Conservation (phyloP, 2,797 vertebrate species). For the Lophotriccus pileatus region DNA sequence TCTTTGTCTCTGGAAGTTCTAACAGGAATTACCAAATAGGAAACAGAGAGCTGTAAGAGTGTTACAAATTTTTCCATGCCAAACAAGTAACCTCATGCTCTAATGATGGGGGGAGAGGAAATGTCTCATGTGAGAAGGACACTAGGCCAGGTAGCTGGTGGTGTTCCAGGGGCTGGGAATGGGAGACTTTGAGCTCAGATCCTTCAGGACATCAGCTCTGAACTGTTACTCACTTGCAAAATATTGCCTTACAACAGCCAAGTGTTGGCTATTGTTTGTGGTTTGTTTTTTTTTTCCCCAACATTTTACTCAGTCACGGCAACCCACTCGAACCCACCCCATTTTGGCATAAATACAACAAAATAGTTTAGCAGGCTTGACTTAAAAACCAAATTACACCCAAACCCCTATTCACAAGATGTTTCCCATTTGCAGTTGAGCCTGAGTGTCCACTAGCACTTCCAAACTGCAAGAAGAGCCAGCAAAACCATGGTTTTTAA, state of each 20-base stretch:
- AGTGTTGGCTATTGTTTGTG: background rate
- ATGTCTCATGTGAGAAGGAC: background rate
- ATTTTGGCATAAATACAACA: background rate
- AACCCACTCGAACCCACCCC: background rate
- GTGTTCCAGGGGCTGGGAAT: fast-evolving
- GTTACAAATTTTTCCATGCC: too few species aligned
- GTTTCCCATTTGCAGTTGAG: background rate
- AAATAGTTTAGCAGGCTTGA: background rate
- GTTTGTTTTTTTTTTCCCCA: background rate
- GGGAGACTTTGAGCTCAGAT: background rate
- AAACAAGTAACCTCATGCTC: background rate
- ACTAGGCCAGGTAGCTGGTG: background rate
- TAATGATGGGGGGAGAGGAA: background rate
- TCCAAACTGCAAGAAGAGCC: background rate
- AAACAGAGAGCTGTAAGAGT: background rate
- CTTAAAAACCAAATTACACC: background rate
- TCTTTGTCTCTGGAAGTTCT: background rate
- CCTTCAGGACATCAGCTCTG: background rate
- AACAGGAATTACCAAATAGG: background rate
- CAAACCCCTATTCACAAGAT: background rate
- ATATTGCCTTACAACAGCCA: background rate
- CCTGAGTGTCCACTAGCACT: background rate
- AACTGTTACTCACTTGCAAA: background rate
- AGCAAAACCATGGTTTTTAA: background rate
- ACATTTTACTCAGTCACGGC: background rate